Evolutionary conservation across 2,888 invertebrate genomes (phyloP), one percentile per base, ranked within the genome.

Genomic region (Steinernema hermaphroditum): DNA sequence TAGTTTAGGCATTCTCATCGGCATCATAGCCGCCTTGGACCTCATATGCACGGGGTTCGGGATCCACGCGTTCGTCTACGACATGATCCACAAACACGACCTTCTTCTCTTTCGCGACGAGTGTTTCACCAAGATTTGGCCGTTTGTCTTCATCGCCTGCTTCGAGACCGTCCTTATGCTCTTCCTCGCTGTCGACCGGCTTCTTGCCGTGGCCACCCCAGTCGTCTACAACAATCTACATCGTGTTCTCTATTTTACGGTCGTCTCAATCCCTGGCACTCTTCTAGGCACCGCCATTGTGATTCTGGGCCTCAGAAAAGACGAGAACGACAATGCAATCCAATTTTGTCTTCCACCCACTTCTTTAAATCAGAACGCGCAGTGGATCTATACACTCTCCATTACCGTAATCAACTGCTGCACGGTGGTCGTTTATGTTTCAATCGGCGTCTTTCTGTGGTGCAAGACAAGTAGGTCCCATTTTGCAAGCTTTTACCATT

Each of bases 351-450:
- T 54, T 14, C 54, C 54, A 2, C 22, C 54, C 54, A 54, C 54
- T 14, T 54, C 54, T 22, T 16, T 54, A 16, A 54, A 27, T 4
- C 8, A 24, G 9, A 14, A 27, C 27, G 27, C 27, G 4, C 54
- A 54, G 27, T 22, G 24, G n/a, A 27, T 54, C 22, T 54, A 54
- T 27, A 27, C 54, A 1, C 54, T 54, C 27, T 14, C 6, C 27
- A 54, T 54, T 54, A 54, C 54, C 54, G 54, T 54, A 4, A 27
- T 54, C 54, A 54, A 54, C 54, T 54, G 54, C 19, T 12, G 54
- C 27, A 54, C 54, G 22, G 54, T 54, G 19, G 27, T 54, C 2
- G 54, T 54, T 2, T 54, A 54, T 22, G 22, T 22, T 27, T 2
- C 27, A 6, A 24, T 54, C 6, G 54, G 54, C 22, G 6, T 54